Base-by-base conservation (phyloP, 2,113 vertebrate genomes). In the Tetraodon nigroviridis region DNA sequence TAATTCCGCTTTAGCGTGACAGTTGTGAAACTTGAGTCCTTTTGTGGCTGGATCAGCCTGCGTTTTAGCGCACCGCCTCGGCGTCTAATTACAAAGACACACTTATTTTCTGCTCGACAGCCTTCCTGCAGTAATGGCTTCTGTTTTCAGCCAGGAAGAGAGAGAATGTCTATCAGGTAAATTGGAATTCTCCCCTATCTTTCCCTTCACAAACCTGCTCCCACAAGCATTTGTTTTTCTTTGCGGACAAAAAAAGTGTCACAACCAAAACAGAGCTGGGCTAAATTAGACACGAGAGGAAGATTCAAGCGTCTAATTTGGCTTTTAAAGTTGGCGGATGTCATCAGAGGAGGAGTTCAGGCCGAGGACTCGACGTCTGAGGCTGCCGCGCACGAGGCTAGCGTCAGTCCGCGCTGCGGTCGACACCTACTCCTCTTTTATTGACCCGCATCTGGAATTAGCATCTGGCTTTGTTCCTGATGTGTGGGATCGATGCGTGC, bases 41-140 rank as follows among this genome's bases (percentile, higher is more conserved):
- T 70, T 83, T 56, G 72, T 78, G 69, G 79, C 72, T 83, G 84
- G 63, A 75, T 73, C 75, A 53, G 67, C 83, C 80, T 78, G 78
- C 61, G 82, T 81, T 88, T 80, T 81, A 77, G 68, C 55, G 22
- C 67, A 58, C 61, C 67, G 72, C 73, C 78, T 85, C 88, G 79
- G 80, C 73, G 60, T 86, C 77, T 88, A 87, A 89, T 91, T 89
- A 87, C 81, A 85, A 55, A 86, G 82, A 86, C 78, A 83, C 73
- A 84, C 83, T 85, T 85, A 89, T 88, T 88, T 90, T 87, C 81
- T 86, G 87, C 87, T 82, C 88, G 88, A 83, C 78, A 79, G 82
- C 74, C 70, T 82, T 80, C 67, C 64, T 69, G 71, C 79, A 74
- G 83, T 88, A 88, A 87, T 84, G 81, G 84, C 79, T 80, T 83